These are phyloP conservation scores for Origma solitaria DNA, from an alignment of 2,113 vertebrate genomes.

Conservation along the genomic window DNA sequence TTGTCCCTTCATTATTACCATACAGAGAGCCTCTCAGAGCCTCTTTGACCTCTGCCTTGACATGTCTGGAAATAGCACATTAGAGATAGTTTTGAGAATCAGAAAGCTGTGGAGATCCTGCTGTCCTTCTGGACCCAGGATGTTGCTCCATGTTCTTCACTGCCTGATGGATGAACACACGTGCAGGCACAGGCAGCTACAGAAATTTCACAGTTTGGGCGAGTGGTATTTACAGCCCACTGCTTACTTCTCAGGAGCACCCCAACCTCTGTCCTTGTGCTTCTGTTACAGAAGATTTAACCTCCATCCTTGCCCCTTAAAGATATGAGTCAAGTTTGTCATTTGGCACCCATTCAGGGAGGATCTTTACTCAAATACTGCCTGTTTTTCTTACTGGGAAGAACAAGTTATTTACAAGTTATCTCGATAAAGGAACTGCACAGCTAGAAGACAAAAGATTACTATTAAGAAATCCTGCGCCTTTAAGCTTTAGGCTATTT, in stretches of 20 bases:
- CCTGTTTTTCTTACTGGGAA: not conserved
- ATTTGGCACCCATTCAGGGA: not conserved
- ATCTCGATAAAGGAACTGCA: not conserved
- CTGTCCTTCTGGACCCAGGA: not conserved
- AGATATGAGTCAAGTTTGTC: not conserved
- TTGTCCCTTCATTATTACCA: not conserved
- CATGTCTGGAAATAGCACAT: not conserved
- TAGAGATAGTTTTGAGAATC: not conserved
- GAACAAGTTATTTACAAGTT: not conserved
- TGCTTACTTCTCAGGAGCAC: not conserved
- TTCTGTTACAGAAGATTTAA: not conserved
- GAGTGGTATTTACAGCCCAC: not conserved
- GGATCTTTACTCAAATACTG: not conserved
- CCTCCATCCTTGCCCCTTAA: not conserved
- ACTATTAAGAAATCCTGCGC: not conserved
- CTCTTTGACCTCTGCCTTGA: not conserved
- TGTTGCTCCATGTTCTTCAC: not conserved
- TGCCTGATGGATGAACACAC: not conserved
- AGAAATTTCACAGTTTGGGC: not conserved
- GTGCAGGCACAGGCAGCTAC: fast-evolving
- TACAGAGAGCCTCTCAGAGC: not conserved
- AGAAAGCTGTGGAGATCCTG: not conserved
- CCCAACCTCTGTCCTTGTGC: not conserved
- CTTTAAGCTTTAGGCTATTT: not conserved
- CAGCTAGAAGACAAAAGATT: not conserved